phyloP scores from a whole-genome alignment of 92 coral and sea anemone genomes.

The Phymanthus crucifer region DNA sequence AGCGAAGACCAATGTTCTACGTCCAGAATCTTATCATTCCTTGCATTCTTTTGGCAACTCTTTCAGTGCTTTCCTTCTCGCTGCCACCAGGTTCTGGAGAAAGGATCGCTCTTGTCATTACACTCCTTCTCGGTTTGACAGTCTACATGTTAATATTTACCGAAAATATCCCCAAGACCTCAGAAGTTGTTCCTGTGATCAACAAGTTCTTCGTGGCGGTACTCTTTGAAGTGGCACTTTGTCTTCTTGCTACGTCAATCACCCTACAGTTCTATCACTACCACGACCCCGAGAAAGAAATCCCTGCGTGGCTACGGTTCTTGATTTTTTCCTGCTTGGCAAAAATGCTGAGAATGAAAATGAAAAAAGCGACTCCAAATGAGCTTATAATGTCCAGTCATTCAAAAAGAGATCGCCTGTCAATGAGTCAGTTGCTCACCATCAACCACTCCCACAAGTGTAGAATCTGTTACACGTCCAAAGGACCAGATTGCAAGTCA shows the following conservation, averaged over 20 bases:
- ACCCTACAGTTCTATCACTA: conserved; percentile 78
- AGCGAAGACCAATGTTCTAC: conserved; percentile 79
- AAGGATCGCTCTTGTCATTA: conserved; percentile 77
- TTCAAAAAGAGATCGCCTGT: not conserved
- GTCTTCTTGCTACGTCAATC: conserved; percentile 71
- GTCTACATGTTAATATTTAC: conserved; percentile 88
- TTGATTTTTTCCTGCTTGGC: conserved; percentile 64
- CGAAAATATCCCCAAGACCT: conserved; percentile 87
- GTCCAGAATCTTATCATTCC: conserved; percentile 81
- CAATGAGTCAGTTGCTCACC: conserved; percentile 9
- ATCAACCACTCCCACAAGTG: conserved; percentile 32
- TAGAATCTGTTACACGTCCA: conserved; percentile 19
- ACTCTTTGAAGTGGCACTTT: conserved; percentile 69
- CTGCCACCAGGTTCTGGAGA: conserved; percentile 97
- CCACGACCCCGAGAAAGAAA: conserved; percentile 58
- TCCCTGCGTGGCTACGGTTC: conserved; percentile 55
- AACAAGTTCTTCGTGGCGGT: conserved; percentile 85
- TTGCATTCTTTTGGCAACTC: conserved; percentile 70
- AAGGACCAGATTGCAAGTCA: conserved; percentile 34
- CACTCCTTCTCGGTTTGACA: conserved; percentile 85
- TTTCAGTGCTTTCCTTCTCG: conserved; percentile 69
- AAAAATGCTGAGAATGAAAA: conserved; percentile 50
- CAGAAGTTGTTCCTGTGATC: conserved; percentile 84
- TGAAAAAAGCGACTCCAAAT: conserved; percentile 2
- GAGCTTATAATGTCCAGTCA: not conserved